Base-by-base conservation (phyloP, 64 coral and sea anemone species). In the Montipora sp. region DNA sequence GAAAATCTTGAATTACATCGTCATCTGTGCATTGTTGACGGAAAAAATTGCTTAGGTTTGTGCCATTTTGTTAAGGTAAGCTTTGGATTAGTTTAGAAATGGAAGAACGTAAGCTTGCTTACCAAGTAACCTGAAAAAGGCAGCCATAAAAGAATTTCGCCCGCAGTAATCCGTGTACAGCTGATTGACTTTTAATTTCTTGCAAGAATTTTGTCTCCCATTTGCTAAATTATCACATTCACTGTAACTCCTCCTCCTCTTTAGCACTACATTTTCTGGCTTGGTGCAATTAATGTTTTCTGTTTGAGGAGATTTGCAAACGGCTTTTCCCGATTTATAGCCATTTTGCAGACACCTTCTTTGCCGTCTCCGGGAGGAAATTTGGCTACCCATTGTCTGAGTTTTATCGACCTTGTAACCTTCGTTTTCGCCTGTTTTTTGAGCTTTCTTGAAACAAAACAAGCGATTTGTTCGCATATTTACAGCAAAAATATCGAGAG, bases 101-200 rank as follows among this genome's bases (percentile, higher is more conserved):
- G 11, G 11, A 11, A 57, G 11, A 57, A 1, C 63, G 19, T 50
- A 57, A 12, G 22, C 8, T 2, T 45, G 71, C 94, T 87, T 73
- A 99, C 98, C 98, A 50, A 99, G 94, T 8, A 99, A 65, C 66
- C 77, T 96, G 75, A 99, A 99, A 76, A 99, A 99, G n/a, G 94
- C 94, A 12, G 89, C 94, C 92, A 99, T 99, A 46, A 88, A 91
- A n/a, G 98, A 99, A 88, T 90, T 96, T 45, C 94, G 89, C 84
- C 90, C 89, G 19, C 79, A 87, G 63, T 92, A 85, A 43, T 68
- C 87, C 51, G 87, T 89, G 80, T 96, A 96, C 21, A 96, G 51
- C 71, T 93, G 91, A 75, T 92, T 96, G 53, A 96, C 91, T 81
- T 79, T 96, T 11, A 93, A 77, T 46, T 74, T 96, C 80, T 96